Evolutionary conservation across 2,113 vertebrate genomes (phyloP).

Genomic region (Oncorhynchus masou): DNA sequence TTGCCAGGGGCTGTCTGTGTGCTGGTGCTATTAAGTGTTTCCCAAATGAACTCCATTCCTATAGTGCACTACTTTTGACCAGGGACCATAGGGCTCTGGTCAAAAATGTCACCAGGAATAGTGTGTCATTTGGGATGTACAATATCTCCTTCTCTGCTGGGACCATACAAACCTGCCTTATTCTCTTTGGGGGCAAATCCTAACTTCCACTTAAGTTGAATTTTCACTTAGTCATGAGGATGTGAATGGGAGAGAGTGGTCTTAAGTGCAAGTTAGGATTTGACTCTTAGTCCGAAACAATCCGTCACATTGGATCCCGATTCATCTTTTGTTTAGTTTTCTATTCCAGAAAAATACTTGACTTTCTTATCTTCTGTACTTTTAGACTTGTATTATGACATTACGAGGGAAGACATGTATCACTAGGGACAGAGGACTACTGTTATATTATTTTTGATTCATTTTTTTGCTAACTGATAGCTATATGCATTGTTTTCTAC

Average conservation of each 20-base stretch:
- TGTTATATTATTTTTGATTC: slow-evolving; percentile 61
- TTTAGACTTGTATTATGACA: slow-evolving; percentile 72
- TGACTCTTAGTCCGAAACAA: too few relatives aligned
- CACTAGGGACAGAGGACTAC: slow-evolving; percentile 85
- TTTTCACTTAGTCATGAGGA: too few relatives aligned
- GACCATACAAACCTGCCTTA: slow-evolving; percentile 79
- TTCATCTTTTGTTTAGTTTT: slow-evolving; percentile 72
- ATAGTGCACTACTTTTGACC: too few relatives aligned
- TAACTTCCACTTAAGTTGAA: too few relatives aligned
- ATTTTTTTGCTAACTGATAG: slow-evolving; percentile 74
- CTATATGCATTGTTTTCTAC: slow-evolving; percentile 88
- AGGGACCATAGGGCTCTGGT: too few relatives aligned
- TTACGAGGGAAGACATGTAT: slow-evolving; percentile 79
- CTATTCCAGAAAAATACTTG: slow-evolving; percentile 50
- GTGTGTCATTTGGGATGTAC: too few relatives aligned
- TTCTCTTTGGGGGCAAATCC: slow-evolving; percentile 28
- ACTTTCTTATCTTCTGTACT: slow-evolving; percentile 84
- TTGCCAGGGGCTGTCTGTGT: slow-evolving; percentile 56
- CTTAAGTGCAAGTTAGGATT: too few relatives aligned
- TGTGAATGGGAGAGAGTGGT: background rate
- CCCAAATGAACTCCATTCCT: background rate
- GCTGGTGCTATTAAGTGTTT: slow-evolving; percentile 73
- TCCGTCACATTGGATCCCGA: too few relatives aligned
- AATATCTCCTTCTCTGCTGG: slow-evolving; percentile 18
- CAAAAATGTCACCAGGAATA: too few relatives aligned